Conservation (phyloP, 23 tunicate genomes). For the Ciona savignyi region DNA sequence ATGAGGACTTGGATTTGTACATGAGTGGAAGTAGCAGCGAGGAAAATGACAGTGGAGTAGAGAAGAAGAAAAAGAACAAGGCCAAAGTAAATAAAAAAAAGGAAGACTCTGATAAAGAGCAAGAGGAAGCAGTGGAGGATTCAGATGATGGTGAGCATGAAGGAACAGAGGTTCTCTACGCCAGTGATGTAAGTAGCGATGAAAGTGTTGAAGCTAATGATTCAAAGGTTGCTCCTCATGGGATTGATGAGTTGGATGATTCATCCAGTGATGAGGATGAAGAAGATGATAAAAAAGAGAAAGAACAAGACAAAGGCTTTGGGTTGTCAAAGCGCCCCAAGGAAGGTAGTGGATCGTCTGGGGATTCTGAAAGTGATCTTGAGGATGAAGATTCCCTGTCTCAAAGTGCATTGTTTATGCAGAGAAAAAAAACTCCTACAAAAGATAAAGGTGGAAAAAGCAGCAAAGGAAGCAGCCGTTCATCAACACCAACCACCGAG, state of each 20-base stretch:
- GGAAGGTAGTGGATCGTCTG: slow-evolving; percentile 41
- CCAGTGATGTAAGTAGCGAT: slow-evolving; percentile 75
- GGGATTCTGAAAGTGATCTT: slow-evolving; percentile 57
- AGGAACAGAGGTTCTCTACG: slow-evolving; percentile 75
- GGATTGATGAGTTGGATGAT: slow-evolving; percentile 57
- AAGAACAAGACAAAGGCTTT: slow-evolving; percentile 17
- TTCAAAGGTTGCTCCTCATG: slow-evolving; percentile 66
- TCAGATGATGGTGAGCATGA: slow-evolving; percentile 96
- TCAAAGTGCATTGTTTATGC: slow-evolving; percentile 65
- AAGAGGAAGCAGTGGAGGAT: slow-evolving; percentile 79
- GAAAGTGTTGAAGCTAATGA: slow-evolving; percentile 63
- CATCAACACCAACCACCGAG: slow-evolving; percentile 64
- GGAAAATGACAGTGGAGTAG: slow-evolving; percentile 18
- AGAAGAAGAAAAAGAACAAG: slow-evolving; percentile 21
- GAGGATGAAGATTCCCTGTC: slow-evolving; percentile 50
- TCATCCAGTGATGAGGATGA: slow-evolving; percentile 70
- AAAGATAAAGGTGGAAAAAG: slow-evolving; percentile 41
- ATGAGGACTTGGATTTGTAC: slow-evolving; percentile 59
- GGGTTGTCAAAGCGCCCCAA: slow-evolving; percentile 4
- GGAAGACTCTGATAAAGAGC: slow-evolving; percentile 14
- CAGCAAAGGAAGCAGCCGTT: slow-evolving; percentile 27
- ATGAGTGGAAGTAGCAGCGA: slow-evolving; percentile 50
- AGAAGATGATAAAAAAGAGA: slow-evolving; percentile 2
- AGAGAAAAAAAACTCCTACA: slow-evolving; percentile 31
- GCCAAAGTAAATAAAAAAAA: slow-evolving; percentile 23